phyloP scores from a whole-genome alignment of 2,888 invertebrate species.

The Andricus curvator region DNA sequence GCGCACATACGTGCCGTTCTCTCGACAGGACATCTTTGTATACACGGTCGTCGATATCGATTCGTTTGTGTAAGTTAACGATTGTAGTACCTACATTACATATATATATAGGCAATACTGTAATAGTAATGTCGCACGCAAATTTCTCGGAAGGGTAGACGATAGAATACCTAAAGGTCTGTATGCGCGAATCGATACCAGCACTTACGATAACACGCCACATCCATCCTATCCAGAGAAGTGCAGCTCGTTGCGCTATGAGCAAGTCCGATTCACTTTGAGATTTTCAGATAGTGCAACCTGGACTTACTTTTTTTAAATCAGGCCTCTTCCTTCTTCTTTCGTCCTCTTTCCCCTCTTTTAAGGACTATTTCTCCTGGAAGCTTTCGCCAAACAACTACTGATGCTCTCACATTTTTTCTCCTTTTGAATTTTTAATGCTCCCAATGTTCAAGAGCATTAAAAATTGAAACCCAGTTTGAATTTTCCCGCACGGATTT shows the following conservation, averaged over 20 bases:
- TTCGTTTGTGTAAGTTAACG: constrained; percentile 39
- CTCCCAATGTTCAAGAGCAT: too few relatives aligned
- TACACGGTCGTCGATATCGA: constrained; percentile 17
- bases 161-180: constrained; percentile 5
- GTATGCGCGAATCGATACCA: constrained; percentile 24
- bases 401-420: too few relatives aligned
- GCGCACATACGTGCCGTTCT: constrained; percentile 21
- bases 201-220: constrained; percentile 10
- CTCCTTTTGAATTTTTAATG: neutral
- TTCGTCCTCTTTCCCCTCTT: too few relatives aligned
- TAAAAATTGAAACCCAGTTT: too few relatives aligned
- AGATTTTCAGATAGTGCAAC: neutral
- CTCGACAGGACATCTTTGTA: constrained; percentile 22
- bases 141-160: constrained; percentile 32
- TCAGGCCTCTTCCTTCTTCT: too few relatives aligned
- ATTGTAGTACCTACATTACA: constrained; percentile 19
- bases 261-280: constrained; percentile 2
- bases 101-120: neutral
- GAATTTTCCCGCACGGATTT: neutral
- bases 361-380: too few relatives aligned
- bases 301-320: too few relatives aligned
- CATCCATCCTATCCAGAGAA: neutral
- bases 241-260: constrained; percentile 13
- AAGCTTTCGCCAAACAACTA: too few relatives aligned
- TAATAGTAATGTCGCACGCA: constrained; percentile 39